Base-by-base conservation (phyloP, 1,140 invertebrate species). In the Drosophila albomicans region DNA sequence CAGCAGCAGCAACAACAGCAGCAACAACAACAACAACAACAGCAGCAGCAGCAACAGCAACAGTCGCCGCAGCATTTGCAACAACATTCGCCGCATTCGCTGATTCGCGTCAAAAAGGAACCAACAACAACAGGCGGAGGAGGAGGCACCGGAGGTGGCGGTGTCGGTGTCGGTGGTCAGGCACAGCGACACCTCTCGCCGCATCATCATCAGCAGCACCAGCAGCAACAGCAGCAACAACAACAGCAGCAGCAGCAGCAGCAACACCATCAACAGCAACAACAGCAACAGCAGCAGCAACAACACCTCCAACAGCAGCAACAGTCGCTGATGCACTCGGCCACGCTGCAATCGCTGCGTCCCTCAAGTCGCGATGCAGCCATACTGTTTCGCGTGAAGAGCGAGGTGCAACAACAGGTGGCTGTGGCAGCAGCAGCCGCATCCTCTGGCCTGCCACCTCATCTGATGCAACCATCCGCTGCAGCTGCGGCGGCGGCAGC, bases 61-160 rank as follows among this genome's bases (percentile, higher is more conserved):
- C 94, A 82, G 79, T 93, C 82, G 93, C 93, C 75, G 58, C 77
- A 81, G 15, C 81, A 84, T 8, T 49, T 73, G 63, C 82, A 91
- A 46, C 78, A 90, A 91, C 70, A 94, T 91, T 79, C 94, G 92
- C 65, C 93, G 91, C 59, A 94, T 92, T 88, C 93, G 86, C 79
- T 91, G 56, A 75, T 91, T 30, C 73, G 92, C 51, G 81, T 92
- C 5, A 94, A 94, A 70, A 94, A 94, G 71, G 94, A 94, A 64
- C 93, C 93, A 13, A 71, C 63, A 2, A 48, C 58, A 1, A 20
- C 38, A 25, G 72, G 43, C 3, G 64, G 54, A 5, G 91, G 57
- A 11, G 91, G 54, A 5, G 91, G 57, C n/a, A 90, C 43, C 85
- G 92, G 63, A 82, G 54, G 54, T 6, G 91, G 51, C 13, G 91